Conservation (phyloP, 2,888 invertebrate species). For the Adelphocoris suturalis region DNA sequence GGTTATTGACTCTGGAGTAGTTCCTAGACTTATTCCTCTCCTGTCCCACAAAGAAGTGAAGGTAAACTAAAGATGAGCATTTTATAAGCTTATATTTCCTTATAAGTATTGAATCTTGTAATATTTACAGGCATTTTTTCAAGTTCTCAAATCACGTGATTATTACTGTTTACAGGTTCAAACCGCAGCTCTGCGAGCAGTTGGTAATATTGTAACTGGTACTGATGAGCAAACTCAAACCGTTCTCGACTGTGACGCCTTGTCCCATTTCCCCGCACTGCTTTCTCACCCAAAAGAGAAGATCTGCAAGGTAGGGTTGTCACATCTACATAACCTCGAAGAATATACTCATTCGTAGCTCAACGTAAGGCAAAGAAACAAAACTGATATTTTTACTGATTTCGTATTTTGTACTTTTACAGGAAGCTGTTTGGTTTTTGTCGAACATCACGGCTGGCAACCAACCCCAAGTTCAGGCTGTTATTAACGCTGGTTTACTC, state of each 20-base stretch:
- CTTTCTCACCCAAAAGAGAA: conserved; percentile 97
- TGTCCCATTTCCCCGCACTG: conserved; percentile 95
- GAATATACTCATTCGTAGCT: neutral
- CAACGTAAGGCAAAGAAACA: too few relatives aligned
- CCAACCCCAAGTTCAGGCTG: conserved; percentile 97
- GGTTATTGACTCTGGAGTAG: conserved; percentile 97
- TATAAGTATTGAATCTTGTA: too few relatives aligned
- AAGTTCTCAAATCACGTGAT: too few relatives aligned
- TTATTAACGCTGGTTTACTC: conserved; percentile 93
- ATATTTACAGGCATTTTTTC: too few relatives aligned
- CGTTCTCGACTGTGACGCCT: conserved; percentile 96
- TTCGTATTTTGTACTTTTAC: conserved; percentile 63
- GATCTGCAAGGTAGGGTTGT: conserved; percentile 89
- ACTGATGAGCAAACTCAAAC: conserved; percentile 99
- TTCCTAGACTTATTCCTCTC: conserved; percentile 95
- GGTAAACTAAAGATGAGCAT: conserved; percentile 80
- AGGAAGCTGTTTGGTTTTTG: conserved; percentile 98
- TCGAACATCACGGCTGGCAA: conserved; percentile 99
- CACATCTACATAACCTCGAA: neutral
- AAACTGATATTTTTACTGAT: too few relatives aligned
- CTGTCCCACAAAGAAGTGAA: conserved; percentile 97
- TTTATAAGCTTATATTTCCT: too few relatives aligned
- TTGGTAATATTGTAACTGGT: conserved; percentile 99
- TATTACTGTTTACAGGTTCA: conserved; percentile 81
- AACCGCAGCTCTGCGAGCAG: conserved; percentile 97